Percentiles rank a stretch among this genome's conserved stretches.
Conservation (phyloP, 2,113 vertebrate genomes). For the Abramis brama region DNA sequence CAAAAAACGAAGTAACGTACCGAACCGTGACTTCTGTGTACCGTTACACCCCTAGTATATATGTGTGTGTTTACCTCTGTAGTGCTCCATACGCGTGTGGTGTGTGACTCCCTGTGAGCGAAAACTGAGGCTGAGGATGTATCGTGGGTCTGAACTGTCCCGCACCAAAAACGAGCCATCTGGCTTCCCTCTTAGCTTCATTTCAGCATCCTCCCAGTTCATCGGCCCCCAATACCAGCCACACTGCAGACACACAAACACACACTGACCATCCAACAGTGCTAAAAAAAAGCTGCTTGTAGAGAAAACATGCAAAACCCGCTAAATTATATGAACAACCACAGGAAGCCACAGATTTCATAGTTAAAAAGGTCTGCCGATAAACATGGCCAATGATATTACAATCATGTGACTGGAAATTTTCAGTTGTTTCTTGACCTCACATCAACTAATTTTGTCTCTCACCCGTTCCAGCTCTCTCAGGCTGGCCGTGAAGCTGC, state of each 20-base stretch:
- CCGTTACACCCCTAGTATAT: too few species aligned
- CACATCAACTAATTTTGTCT: neutral
- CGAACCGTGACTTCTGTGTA: too few species aligned
- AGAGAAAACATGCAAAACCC: slow-evolving; percentile 12
- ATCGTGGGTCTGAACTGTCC: slow-evolving; percentile 95
- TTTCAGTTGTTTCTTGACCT: neutral
- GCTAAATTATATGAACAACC: neutral
- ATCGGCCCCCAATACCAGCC: slow-evolving; percentile 98
- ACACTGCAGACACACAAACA: slow-evolving; percentile 74
- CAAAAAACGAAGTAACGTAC: too few species aligned
- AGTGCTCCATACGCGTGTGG: slow-evolving; percentile 96
- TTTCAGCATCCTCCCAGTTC: slow-evolving; percentile 98
- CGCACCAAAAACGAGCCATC: slow-evolving; percentile 96
- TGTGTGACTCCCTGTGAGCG: slow-evolving; percentile 94
- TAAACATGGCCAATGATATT: neutral
- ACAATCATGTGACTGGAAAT: neutral
- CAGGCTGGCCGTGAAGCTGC: slow-evolving; percentile 93
- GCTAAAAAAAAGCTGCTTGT: neutral
- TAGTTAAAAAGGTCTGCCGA: neutral
- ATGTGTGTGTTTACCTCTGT: slow-evolving; percentile 77
- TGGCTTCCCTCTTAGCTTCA: slow-evolving; percentile 94
- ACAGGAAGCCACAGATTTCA: neutral
- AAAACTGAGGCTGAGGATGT: slow-evolving; percentile 98
- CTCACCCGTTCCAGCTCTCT: slow-evolving; percentile 92
- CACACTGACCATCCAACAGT: slow-evolving; percentile 6